Evolutionary conservation across 2,113 vertebrate genomes (phyloP).

Genomic region (Panthera leo): DNA sequence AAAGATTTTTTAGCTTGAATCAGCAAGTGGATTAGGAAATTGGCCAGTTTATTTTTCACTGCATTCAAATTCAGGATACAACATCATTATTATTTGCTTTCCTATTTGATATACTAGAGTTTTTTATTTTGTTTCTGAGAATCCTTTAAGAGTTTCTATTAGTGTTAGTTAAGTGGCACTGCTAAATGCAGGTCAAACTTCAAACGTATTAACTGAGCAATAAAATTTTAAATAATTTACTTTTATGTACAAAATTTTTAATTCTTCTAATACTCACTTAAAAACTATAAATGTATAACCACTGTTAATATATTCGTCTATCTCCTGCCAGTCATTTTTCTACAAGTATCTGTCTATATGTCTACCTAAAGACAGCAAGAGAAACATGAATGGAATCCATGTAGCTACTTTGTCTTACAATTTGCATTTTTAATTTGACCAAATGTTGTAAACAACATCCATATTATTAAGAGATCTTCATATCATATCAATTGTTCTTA

Average conservation of each 20-base stretch:
- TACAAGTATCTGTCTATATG: background rate
- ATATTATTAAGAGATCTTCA: slow-evolving; percentile 16
- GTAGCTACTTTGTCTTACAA: slow-evolving; percentile 47
- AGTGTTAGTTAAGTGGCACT: slow-evolving; percentile 51
- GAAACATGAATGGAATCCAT: background rate
- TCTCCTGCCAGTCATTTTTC: slow-evolving; percentile 14
- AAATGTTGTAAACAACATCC: slow-evolving; percentile 1
- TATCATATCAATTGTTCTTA: background rate
- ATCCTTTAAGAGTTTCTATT: slow-evolving; percentile 63
- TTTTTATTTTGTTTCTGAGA: slow-evolving; percentile 58
- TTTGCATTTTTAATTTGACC: background rate
- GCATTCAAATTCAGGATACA: slow-evolving; percentile 75
- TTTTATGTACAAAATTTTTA: slow-evolving; percentile 42
- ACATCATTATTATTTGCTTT: slow-evolving; percentile 73
- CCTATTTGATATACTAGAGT: slow-evolving; percentile 68
- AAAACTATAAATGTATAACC: slow-evolving; percentile 33
- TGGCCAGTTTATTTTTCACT: slow-evolving; percentile 79
- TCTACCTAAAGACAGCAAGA: slow-evolving; percentile 17
- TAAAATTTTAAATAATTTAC: slow-evolving; percentile 48
- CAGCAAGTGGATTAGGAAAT: slow-evolving; percentile 85
- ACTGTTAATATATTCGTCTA: slow-evolving; percentile 16
- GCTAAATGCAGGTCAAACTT: slow-evolving; percentile 63
- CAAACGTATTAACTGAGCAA: slow-evolving; percentile 49
- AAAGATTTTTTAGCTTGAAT: slow-evolving; percentile 85
- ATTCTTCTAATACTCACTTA: slow-evolving; percentile 51